Percentiles rank a stretch among this genome's conserved stretches.
These are phyloP conservation scores for Bugula neritina DNA, from an alignment of 2,888 invertebrate species.

Conservation along the genomic window DNA sequence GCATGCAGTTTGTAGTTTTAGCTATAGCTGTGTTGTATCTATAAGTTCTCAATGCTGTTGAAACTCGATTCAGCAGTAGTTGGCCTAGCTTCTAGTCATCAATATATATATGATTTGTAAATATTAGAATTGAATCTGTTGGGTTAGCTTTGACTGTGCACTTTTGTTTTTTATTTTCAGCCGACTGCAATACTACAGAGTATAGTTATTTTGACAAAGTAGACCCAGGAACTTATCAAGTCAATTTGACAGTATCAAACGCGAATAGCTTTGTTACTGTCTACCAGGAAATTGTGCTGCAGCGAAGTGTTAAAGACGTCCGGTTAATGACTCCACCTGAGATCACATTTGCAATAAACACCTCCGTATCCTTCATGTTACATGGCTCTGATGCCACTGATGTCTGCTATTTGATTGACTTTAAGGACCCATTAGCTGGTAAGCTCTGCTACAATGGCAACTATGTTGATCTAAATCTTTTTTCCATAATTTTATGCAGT, in stretches of 20 bases:
- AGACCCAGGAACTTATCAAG: constrained; percentile 28
- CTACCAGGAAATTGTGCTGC: constrained; percentile 28
- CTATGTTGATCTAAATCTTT: no score
- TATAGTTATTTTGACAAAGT: background rate
- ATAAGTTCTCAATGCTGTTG: no score
- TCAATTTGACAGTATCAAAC: constrained; percentile 31
- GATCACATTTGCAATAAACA: constrained; percentile 30
- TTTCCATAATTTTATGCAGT: no score
- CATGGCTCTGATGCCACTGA: constrained; percentile 34
- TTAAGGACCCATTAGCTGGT: constrained; percentile 16
- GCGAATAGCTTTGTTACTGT: constrained; percentile 1
- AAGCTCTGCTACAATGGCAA: no score
- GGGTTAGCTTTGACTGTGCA: no score
- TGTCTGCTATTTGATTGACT: constrained; percentile 34
- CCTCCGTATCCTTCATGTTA: constrained; percentile 31
- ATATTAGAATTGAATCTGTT: no score
- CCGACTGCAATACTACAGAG: background rate
- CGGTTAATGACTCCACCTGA: background rate
- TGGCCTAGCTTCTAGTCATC: no score
- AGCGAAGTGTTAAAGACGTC: constrained; percentile 26
- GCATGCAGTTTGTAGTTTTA: no score
- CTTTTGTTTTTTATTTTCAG: background rate
- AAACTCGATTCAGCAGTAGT: no score
- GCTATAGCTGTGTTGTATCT: no score
- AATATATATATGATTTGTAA: no score